These are phyloP conservation scores for Charaxes varanes DNA, from an alignment of 1,140 invertebrate species.

Conservation along the genomic window DNA sequence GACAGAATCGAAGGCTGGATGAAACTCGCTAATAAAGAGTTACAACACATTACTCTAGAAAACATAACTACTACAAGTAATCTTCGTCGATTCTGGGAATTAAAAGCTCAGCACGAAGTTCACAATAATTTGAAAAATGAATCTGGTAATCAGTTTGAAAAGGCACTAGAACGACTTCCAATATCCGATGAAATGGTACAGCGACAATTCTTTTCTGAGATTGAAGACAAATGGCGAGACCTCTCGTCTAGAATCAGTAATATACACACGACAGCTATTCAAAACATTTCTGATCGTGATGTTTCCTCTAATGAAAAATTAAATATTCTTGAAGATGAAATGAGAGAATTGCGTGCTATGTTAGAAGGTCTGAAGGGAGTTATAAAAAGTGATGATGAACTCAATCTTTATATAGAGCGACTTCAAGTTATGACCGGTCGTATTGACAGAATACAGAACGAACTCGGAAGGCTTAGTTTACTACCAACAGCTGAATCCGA, in stretches of 20 bases:
- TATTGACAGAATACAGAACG: constrained; percentile 84
- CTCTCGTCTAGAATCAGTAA: constrained; percentile 78
- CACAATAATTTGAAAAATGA: constrained; percentile 85
- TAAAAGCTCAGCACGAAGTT: constrained; percentile 91
- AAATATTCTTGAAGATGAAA: constrained; percentile 81
- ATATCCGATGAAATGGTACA: constrained; percentile 88
- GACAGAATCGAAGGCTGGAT: constrained; percentile 85
- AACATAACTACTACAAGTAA: constrained; percentile 78
- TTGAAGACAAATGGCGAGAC: constrained; percentile 84
- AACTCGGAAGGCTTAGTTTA: constrained; percentile 82
- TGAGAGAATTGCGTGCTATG: constrained; percentile 79
- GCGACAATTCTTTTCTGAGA: constrained; percentile 82
- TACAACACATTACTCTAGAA: constrained; percentile 71
- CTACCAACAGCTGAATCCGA: constrained; percentile 83
- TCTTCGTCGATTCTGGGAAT: constrained; percentile 88
- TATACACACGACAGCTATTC: constrained; percentile 79
- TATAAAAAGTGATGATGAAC: constrained; percentile 86
- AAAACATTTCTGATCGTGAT: constrained; percentile 81
- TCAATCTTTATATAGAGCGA: constrained; percentile 85
- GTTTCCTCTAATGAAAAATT: constrained; percentile 83
- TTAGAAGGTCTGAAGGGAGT: constrained; percentile 83
- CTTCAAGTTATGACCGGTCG: constrained; percentile 83
- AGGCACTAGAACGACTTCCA: constrained; percentile 83
- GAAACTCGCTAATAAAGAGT: constrained; percentile 79
- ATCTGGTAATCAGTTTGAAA: constrained; percentile 82